Conservation (phyloP, 1,140 invertebrate genomes). For the Panagrolaimus sp. region DNA sequence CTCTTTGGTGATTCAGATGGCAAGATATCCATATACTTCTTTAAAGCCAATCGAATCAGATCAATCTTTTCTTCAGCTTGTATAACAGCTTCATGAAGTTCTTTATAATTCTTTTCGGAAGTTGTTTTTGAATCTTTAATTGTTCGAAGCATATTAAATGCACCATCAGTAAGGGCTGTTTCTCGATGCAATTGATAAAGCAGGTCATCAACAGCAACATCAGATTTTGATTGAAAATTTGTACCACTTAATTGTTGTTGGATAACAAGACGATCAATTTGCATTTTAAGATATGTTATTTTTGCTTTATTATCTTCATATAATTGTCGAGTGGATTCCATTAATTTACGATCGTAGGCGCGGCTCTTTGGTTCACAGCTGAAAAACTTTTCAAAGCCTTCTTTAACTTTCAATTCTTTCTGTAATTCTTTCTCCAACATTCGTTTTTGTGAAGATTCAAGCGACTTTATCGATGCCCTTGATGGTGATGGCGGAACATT, state of each 20-base stretch:
- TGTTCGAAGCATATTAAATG: constrained; percentile 78
- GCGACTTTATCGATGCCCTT: no score
- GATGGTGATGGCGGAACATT: no score
- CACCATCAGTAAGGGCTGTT: constrained; percentile 90
- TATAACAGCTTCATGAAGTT: constrained; percentile 14
- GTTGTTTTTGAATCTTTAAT: constrained; percentile 82
- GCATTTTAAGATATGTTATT: constrained; percentile 52
- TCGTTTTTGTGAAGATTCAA: no score
- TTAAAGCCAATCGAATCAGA: constrained; percentile 52
- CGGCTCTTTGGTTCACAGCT: constrained; percentile 26
- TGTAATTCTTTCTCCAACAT: constrained; percentile 44
- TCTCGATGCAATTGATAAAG: constrained; percentile 89
- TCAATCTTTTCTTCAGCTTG: constrained; percentile 55
- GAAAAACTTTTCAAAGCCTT: constrained; percentile 50
- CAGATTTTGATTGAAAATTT: constrained; percentile 59
- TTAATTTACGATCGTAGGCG: constrained; percentile 29
- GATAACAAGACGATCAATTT: constrained; percentile 46
- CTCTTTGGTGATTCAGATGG: constrained; percentile 24
- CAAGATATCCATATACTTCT: constrained; percentile 44
- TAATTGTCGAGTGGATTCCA: constrained; percentile 38
- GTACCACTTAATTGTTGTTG: background rate
- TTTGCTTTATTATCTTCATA: constrained; percentile 52
- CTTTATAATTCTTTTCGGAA: constrained; percentile 64
- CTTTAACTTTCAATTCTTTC: constrained; percentile 54
- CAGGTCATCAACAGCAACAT: constrained; percentile 88